Evolutionary conservation across 2,888 invertebrate species (phyloP), one percentile per base, ranked within the genome.

Genomic region (Laothoe populi): DNA sequence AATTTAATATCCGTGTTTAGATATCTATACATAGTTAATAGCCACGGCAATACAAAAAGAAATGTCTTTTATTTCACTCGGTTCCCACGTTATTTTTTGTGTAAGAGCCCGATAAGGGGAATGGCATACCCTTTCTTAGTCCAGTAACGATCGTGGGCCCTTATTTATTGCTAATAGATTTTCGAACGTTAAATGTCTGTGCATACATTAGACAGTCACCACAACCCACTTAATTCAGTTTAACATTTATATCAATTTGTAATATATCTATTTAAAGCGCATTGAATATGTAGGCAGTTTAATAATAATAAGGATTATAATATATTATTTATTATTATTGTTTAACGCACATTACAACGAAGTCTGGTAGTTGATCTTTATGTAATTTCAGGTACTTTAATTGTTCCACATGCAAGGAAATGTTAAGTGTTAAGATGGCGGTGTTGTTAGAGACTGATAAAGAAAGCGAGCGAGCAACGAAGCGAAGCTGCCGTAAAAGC

Each of bases 51-150:
- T 81, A 84, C 82, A 84, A 86, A 87, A 84, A 82, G 83, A 84
- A 82, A 77, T 87, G 82, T 84, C 85, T 84, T 86, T 90, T 88
- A 87, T 88, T 88, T 82, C 73, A 79, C 79, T 87, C 69, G 79
- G 85, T 92, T 92, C 92, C 90, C 92, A 92, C 92, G 90, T 86
- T 89, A 83, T 87, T 90, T 90, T 90, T 90, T 90, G 87, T 90
- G 78, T 81, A 82, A 81, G 79, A 83, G 79, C 77, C 72, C 87
- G 90, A 90, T 92, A 90, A 91, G 89, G 90, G 91, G 90, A 88
- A 85, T 84, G 81, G 83, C 83, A 81, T 88, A 90, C 91, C 92
- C 91, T 91, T 91, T 88, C 86, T 87, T 84, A 83, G 84, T 81
- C 81, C 81, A 82, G 82, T 81, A 83, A 84, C 84, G 86, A 85